Conservation (phyloP, 2,888 invertebrate genomes). For the Apodemia mormo region DNA sequence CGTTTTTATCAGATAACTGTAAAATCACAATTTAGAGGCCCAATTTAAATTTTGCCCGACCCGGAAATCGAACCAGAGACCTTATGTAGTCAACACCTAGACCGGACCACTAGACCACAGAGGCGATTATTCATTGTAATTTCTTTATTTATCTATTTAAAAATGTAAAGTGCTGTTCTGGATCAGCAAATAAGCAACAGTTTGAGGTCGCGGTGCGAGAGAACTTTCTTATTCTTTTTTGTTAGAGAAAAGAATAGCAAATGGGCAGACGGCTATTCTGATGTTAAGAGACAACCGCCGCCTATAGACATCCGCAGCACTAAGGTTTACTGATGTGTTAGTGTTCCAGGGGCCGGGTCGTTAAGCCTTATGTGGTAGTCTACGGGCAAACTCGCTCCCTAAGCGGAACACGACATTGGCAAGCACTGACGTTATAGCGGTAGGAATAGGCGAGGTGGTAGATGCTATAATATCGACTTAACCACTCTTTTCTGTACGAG, state of each 20-base stretch:
- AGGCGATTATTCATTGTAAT: no score
- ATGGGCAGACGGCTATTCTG: neutral
- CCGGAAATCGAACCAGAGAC: no score
- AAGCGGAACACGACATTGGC: no score
- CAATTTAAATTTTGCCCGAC: no score
- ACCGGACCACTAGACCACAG: no score
- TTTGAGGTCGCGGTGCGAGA: constrained; percentile 1
- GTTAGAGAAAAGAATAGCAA: neutral
- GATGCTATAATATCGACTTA: neutral
- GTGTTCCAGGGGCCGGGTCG: no score
- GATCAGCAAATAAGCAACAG: constrained; percentile 2
- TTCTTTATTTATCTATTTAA: no score
- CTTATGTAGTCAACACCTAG: no score
- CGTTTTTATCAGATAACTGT: no score
- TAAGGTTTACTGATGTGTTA: neutral
- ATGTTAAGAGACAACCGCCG: neutral
- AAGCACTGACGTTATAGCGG: neutral
- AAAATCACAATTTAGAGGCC: no score
- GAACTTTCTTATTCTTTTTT: neutral
- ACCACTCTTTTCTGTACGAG: neutral
- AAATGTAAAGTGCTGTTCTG: neutral
- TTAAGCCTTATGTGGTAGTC: no score
- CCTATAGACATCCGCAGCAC: neutral
- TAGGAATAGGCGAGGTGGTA: neutral
- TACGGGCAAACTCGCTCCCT: no score